Base-by-base conservation (phyloP, 2,113 vertebrate species). In the Syngnathoides biaculeatus region DNA sequence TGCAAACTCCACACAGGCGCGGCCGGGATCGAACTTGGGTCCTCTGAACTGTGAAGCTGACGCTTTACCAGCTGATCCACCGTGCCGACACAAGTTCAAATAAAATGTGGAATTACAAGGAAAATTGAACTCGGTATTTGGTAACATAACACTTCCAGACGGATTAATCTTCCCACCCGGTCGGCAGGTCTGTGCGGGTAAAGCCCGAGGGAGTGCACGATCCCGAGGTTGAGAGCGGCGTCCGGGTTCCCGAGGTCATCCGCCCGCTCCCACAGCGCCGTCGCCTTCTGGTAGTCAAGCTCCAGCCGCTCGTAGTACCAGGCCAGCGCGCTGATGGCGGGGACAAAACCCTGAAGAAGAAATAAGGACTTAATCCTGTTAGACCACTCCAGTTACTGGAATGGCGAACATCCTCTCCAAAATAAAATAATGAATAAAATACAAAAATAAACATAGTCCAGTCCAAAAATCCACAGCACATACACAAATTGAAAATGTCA, bases 271-370 rank as follows among this genome's bases (percentile, higher is more conserved):
- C 93, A 94, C 68, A 91, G 84, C 78, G 87, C 68, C 62, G 86
- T 89, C 0, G 93, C 93, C 60, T 71, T 79, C 56, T 63, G 5
- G 11, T 92, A 93, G 79, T 94, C 85, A 6, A 67, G 56, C 67
- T 92, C 84, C 62, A 72, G 88, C 58, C 85, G 77, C 78, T 94
- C 92, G 15, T 92, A 90, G 75, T 93, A 94, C 93, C 93, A 94
- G 67, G 85, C 93, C 61, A 94, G 78, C 45, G 92, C 92, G 1
- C 84, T 93, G 42, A 93, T 82, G 1, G 92, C 93, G 10, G 92
- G 92, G 61, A 86, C 83, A 64, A 88, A 93, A 53, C 89, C 88
- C 93, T 94, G 62, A n/a, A 13, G 27, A 38, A 62, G 4, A 5
- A 73, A 35, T 13, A 63, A 38, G 20, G 1, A 35, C 26, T 15